Conservation (phyloP, 1,140 invertebrate genomes). For the Trichoplusia ni region DNA sequence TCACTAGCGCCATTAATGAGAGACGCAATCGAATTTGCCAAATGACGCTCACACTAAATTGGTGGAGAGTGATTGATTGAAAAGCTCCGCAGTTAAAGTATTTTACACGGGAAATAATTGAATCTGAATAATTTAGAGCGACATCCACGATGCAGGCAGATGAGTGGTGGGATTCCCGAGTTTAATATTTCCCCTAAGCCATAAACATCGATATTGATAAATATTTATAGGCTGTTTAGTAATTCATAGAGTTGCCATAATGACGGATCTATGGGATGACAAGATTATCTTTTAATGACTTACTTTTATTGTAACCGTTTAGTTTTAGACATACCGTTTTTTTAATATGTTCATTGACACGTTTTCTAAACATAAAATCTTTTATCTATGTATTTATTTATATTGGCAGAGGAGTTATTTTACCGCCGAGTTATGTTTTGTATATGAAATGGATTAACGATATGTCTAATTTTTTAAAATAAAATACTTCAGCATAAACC, state of each 20-base stretch:
- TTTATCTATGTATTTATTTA: background rate
- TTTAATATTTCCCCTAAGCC: slow-evolving; percentile 28
- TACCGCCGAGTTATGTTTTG: too few relatives aligned
- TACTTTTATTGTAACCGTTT: too few relatives aligned
- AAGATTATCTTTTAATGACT: too few relatives aligned
- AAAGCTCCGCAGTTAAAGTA: slow-evolving; percentile 65
- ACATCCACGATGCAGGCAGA: slow-evolving; percentile 34
- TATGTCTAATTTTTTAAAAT: background rate
- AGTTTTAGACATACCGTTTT: too few relatives aligned
- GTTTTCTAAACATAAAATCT: too few relatives aligned
- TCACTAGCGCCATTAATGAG: slow-evolving; percentile 59
- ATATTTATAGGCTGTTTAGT: slow-evolving; percentile 7
- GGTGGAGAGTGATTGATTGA: slow-evolving; percentile 78
- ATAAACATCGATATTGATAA: slow-evolving; percentile 24
- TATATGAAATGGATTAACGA: too few relatives aligned
- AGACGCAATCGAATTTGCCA: slow-evolving; percentile 77
- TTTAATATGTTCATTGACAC: too few relatives aligned
- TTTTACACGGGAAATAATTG: slow-evolving; percentile 72
- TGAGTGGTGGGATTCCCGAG: slow-evolving; percentile 27
- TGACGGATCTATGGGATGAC: too few relatives aligned
- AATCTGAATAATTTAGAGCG: slow-evolving; percentile 68
- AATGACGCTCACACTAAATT: slow-evolving; percentile 78
- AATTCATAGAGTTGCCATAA: slow-evolving; percentile 14
- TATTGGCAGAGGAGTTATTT: too few relatives aligned
- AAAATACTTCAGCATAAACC: background rate